Evolutionary conservation across 1,140 invertebrate species (phyloP), one percentile per base, ranked within the genome.

Genomic region (Drosophila elegans): DNA sequence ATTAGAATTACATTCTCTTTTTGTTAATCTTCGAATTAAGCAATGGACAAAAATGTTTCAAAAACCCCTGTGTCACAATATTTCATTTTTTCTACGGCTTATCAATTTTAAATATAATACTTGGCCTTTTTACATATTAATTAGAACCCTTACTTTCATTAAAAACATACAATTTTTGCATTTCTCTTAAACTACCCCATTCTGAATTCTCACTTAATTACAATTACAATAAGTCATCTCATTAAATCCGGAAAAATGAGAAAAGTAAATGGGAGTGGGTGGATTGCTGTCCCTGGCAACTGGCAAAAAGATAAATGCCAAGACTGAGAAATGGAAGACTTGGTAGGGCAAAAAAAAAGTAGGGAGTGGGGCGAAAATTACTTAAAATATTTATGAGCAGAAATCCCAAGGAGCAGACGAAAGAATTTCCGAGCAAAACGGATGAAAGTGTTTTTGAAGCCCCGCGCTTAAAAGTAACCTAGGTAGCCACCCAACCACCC

Each of bases 381-480:
- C 74, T 83, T 80, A 60, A 84, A 84, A 76, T 84, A 79, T 79
- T 76, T 84, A 72, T 82, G 63, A 66, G 72, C 21, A 36, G 66
- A 71, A 48, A 53, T 66, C 64, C 60, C 61, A 48, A 32, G 46
- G 27, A 38, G n/a, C 21, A 54, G 25, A 39, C 42, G 13, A 42
- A 36, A 4, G 29, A 91, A 81, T 80, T 92, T 90, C 89, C 83
- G 80, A 85, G 91, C 84, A 92, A 92, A 92, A 92, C 91, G 85
- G 91, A 92, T 92, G 91, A 92, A 92, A 92, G 91, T 92, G 91
- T 92, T 92, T 92, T 91, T 91, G 91, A 92, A 92, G 91, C 91
- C 84, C 45, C 64, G 66, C 36, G 46, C 67, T 77, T 42, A 69
- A 67, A 68, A 60, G 79, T 88, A 68, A 55, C 82, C 83, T 52